Base-by-base conservation (phyloP, 2,113 vertebrate species). In the Leuciscus idus region DNA sequence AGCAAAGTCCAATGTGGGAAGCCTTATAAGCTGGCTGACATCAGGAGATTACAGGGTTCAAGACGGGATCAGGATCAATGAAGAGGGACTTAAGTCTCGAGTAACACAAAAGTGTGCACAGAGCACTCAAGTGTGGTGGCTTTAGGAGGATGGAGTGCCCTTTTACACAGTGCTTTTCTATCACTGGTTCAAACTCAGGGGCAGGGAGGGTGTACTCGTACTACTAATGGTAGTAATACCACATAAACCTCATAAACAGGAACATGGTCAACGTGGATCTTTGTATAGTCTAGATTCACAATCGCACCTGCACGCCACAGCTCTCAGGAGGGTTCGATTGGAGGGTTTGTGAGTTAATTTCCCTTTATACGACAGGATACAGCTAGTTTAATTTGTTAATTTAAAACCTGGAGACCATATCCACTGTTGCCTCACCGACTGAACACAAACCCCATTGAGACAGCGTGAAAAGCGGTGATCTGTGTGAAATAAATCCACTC, bases 11-110 rank as follows among this genome's bases (percentile, higher is more conserved):
- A 86, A 84, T 84, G 78, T 88, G 84, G 76, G 83, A 87, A 84
- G 85, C 77, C 61, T 48, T 86, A 88, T 89, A 89, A 89, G 74
- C 86, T 77, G 64, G 21, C 75, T 84, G 48, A 90, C 89, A 88
- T 88, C 80, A 86, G 81, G 81, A 91, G 89, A 91, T 91, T 90
- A 91, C 87, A 88, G 86, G 87, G 84, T 89, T 91, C 86, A 88
- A 88, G 81, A 84, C 46, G 48, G 88, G 90, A 91, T 89, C 86
- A 89, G 83, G 84, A 86, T 84, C 85, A 74, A 86, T 86, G 87
- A 88, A 82, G 85, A 75, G 87, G 78, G 86, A 89, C 86, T 90
- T 88, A 85, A 89, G 78, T 83, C 73, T 57, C 36, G 75, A 55
- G 87, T 28, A 78, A 89, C 83, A 86, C 61, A 85, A 86, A 87